These are phyloP conservation scores for Thalpophila matura DNA, from an alignment of 2,888 invertebrate species.

Conservation along the genomic window DNA sequence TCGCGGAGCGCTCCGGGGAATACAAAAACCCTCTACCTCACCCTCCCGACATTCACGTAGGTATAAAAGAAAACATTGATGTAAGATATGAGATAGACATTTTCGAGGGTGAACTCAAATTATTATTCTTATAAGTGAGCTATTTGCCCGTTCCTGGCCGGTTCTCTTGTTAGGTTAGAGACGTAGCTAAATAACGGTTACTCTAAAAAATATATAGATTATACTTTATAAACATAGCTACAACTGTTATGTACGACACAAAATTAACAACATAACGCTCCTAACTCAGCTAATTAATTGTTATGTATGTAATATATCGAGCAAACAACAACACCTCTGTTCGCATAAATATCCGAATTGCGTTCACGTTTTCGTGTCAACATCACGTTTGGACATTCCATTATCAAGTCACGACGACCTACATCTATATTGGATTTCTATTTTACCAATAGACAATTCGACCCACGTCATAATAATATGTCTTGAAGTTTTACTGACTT, in stretches of 20 bases:
- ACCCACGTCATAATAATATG: conserved; percentile 65
- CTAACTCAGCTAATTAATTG: conserved; percentile 49
- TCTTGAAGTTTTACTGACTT: conserved; percentile 43
- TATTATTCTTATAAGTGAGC: conserved; percentile 74
- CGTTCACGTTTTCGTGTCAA: conserved; percentile 75
- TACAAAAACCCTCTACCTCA: conserved; percentile 76
- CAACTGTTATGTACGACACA: conserved; percentile 17
- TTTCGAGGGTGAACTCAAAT: conserved; percentile 72
- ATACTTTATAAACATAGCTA: conserved; percentile 10
- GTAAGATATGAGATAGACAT: conserved; percentile 76
- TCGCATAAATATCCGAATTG: conserved; percentile 69
- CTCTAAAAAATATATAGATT: too few relatives aligned
- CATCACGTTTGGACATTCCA: conserved; percentile 75
- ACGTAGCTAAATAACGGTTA: conserved; percentile 66
- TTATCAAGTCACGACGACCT: conserved; percentile 76
- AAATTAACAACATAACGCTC: conserved; percentile 35
- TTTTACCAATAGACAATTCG: conserved; percentile 68
- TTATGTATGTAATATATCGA: conserved; percentile 25
- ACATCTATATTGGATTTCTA: conserved; percentile 75
- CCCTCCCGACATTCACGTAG: conserved; percentile 73
- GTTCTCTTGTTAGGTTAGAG: conserved; percentile 64
- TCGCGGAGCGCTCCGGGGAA: conserved; percentile 66
- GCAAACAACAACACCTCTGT: conserved; percentile 60
- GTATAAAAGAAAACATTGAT: conserved; percentile 83
- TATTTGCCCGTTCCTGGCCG: conserved; percentile 64